Evolutionary conservation across 2,888 invertebrate species (phyloP), one percentile per base, ranked within the genome.

Genomic region (Hydroisotoma schaefferi): DNA sequence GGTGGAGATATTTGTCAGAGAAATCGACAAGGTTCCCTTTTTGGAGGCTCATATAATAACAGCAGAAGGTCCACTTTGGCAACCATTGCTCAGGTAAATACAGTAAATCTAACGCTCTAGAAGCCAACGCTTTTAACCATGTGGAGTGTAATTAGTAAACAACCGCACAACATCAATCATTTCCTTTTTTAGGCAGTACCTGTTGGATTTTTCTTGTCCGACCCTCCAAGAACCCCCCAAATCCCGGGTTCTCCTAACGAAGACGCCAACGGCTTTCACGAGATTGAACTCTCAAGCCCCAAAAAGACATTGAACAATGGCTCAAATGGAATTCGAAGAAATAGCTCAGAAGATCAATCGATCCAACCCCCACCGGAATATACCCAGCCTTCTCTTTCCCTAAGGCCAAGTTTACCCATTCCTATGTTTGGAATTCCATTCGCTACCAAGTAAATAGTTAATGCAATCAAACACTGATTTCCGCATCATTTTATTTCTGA

Each of bases 151-250:
- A n/a, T n/a, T n/a, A n/a, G n/a, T n/a, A n/a, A n/a, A n/a, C n/a
- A n/a, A n/a, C n/a, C n/a, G n/a, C n/a, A n/a, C n/a, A n/a, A n/a
- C n/a, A n/a, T n/a, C n/a, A n/a, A n/a, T n/a, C n/a, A n/a, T n/a
- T 18, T n/a, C n/a, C n/a, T n/a, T 47, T 44, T 56, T 2, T 40
- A 71, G 71, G 71, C 71, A n/a, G 71, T 71, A 23, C 71, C 71
- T 33, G 61, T 71, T 10, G 71, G 71, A n/a, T 65, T 71, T 48
- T 68, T 71, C 51, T 57, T 71, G 56, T 58, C 59, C 25, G 56
- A 59, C 37, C 20, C 33, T 10, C 52, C 52, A 2, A 33, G 37
- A 23, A 33, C 37, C 10, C 52, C 49, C n/a, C 12, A 8, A 8
- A 27, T 8, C 28, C 49, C 49, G 3, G 15, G 20, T 6, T 28